Conservation (phyloP, 2,888 invertebrate species). For the Mythimna albipuncta region DNA sequence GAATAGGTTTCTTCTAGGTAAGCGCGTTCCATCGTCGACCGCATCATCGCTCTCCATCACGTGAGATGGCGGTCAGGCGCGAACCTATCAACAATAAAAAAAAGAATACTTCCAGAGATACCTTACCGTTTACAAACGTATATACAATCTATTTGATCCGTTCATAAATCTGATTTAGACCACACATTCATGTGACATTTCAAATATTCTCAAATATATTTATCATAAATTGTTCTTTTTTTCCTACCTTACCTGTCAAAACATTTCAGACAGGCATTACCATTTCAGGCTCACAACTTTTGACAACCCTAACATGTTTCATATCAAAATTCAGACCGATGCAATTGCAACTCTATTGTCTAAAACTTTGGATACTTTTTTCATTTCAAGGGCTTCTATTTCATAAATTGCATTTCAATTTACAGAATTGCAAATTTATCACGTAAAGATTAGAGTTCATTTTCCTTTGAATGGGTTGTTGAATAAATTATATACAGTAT, state of each 20-base stretch:
- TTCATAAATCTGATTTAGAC: not conserved
- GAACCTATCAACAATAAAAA: no score
- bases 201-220: no score
- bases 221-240: not conserved
- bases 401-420: not conserved
- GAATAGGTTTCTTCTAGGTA: no score
- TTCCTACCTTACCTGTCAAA: slow-evolving; percentile 18
- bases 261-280: slow-evolving; percentile 42
- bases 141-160: not conserved
- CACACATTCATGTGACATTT: not conserved
- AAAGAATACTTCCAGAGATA: not conserved
- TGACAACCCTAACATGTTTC: slow-evolving; percentile 29
- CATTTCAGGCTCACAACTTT: slow-evolving; percentile 47
- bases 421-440: slow-evolving; percentile 21
- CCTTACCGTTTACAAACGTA: not conserved
- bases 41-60: no score
- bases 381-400: not conserved
- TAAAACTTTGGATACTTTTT: slow-evolving; percentile 21
- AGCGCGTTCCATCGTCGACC: no score
- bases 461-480: slow-evolving; percentile 21
- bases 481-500: slow-evolving; percentile 26
- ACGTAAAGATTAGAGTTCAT: not conserved
- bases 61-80: no score
- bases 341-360: slow-evolving; percentile 9
- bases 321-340: slow-evolving; percentile 7